Evolutionary conservation across 2,797 vertebrate species (phyloP), one percentile per base, ranked within the genome.

Genomic region (Pyrocephalus nanus): DNA sequence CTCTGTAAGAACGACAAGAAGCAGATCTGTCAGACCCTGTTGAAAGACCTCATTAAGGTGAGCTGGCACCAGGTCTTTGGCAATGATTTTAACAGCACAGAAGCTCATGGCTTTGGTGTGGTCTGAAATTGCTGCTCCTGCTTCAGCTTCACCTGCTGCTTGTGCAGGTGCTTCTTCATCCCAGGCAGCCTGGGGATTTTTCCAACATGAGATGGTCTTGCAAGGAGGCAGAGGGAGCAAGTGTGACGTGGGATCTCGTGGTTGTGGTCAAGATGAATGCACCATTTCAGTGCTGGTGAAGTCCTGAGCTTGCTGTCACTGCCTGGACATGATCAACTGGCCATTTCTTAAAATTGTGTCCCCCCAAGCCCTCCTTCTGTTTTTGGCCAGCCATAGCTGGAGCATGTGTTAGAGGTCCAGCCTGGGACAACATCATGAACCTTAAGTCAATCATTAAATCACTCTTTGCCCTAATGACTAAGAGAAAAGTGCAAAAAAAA

Each of bases 1-100:
- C 93, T 98, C 32, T 96, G 73, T 10, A 97, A 95, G 32, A 74
- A 96, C 0, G 98, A 99, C 96, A 99, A 98, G 97, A 99, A 99
- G 95, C 93, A 96, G 75, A 97, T 98, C 48, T 99, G 99, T 92
- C 98, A 93, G 86, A 98, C 97, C 50, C 97, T 99, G 43, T 88
- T 99, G 96, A 98, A 98, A 95, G 98, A 96, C 12, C 97, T 99
- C 90, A 97, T 99, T 66, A 99, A 99, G 99, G 99, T 99, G 95
- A 96, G 96, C n/a, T 27, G 30, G 50, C 43, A 40, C 36, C 25
- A 25, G 6, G 26, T 15, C 70, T 85, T 61, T 57, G 48, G 19
- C 20, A 48, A 4, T 21, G 29, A 14, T 38, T 48, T 20, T 81
- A 81, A 29, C 21, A 64, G 25, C 4, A 8, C 2, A 1, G 17